Conservation (phyloP, 1,140 invertebrate species). For the Acromyrmex charruanus region DNA sequence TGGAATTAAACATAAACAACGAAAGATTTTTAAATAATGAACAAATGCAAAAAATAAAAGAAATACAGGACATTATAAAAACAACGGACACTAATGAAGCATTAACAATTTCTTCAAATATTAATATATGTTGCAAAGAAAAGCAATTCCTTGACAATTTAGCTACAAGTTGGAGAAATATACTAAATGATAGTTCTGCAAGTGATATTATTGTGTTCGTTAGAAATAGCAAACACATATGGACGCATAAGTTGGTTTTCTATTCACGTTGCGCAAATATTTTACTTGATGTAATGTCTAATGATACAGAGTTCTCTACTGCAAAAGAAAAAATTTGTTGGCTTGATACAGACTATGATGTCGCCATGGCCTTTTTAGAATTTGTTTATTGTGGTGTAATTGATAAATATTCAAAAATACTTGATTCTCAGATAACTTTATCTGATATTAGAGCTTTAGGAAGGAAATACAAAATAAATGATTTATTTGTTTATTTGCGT, state of each 20-base stretch:
- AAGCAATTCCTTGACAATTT: conserved; percentile 69
- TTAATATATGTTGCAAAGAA: conserved; percentile 44
- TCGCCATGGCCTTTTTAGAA: conserved; percentile 83
- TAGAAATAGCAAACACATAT: conserved; percentile 80
- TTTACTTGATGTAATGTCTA: conserved; percentile 79
- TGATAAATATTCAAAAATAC: conserved; percentile 68
- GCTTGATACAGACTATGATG: conserved; percentile 74
- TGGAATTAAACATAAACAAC: background rate
- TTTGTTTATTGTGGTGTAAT: conserved; percentile 85
- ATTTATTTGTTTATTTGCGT: conserved; percentile 78
- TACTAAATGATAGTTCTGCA: conserved; percentile 81
- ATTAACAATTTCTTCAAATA: conserved; percentile 12
- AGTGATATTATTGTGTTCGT: conserved; percentile 85
- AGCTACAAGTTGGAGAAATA: conserved; percentile 79
- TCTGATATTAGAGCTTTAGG: conserved; percentile 76
- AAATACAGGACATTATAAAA: conserved; percentile 35
- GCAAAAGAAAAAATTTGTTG: conserved; percentile 80
- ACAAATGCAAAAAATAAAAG: conserved; percentile 33
- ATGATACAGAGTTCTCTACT: conserved; percentile 69
- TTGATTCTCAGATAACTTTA: conserved; percentile 68
- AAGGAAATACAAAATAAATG: conserved; percentile 76
- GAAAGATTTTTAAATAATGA: background rate
- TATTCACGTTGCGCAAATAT: conserved; percentile 83
- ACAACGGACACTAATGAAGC: conserved; percentile 31
- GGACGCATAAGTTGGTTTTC: conserved; percentile 84